A percentile compares a stretch with the other conserved stretches of the same genome.
These are phyloP conservation scores for Drosophila emarginata DNA, from an alignment of 2,888 invertebrate species.

Conservation along the genomic window DNA sequence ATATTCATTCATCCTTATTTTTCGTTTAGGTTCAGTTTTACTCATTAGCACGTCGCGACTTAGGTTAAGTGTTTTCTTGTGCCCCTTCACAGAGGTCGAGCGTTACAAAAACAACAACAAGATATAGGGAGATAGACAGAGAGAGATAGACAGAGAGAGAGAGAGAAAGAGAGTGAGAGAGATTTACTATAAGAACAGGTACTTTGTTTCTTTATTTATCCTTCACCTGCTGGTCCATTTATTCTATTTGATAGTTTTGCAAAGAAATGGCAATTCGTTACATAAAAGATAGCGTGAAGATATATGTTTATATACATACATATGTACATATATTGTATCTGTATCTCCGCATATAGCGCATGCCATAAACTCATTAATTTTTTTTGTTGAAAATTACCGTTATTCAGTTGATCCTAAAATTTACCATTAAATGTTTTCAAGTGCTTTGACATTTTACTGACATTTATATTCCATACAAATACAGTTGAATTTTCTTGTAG, in stretches of 20 bases:
- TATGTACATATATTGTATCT: not conserved
- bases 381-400: no score
- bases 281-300: not conserved
- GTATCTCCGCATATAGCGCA: not conserved
- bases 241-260: not conserved
- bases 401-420: not conserved
- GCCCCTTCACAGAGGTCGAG: slow-evolving; percentile 7
- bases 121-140: slow-evolving; percentile 8
- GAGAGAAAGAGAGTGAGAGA: slow-evolving; percentile 4
- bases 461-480: no score
- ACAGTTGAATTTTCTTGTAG: no score
- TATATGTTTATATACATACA: no score
- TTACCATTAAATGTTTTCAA: not conserved
- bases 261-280: slow-evolving; percentile 4
- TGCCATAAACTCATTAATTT: not conserved
- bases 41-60: slow-evolving; percentile 74
- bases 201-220: not conserved
- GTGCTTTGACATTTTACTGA: not conserved
- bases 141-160: slow-evolving; percentile 14
- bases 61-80: slow-evolving; percentile 55
- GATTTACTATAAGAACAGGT: not conserved
- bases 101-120: not conserved
- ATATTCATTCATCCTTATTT: slow-evolving; percentile 5
- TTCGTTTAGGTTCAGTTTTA: slow-evolving; percentile 24
- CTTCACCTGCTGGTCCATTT: slow-evolving; percentile 12